Base-by-base conservation (phyloP, 53 echinoderm and acorn worm species). In the Luidia sarsii region DNA sequence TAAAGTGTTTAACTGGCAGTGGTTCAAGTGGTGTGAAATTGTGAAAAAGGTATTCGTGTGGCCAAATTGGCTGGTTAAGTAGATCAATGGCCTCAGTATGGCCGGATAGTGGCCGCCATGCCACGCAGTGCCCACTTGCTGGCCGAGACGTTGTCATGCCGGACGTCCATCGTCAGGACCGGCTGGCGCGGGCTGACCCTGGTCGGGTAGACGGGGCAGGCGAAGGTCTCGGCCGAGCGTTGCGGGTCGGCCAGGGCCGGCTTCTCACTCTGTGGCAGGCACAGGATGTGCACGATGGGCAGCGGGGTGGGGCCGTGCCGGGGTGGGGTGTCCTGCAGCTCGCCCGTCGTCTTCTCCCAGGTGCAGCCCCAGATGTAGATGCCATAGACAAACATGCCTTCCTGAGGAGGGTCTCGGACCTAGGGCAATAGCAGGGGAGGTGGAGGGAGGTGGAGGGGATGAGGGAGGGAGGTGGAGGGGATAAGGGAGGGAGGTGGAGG, bases 351-450 rank as follows among this genome's bases (percentile, higher is more conserved):
- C 71, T 97, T 97, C 87, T 97, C 97, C 97, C 97, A 97, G 1
- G 96, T 93, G 62, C 96, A 95, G 3, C 96, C 96, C 96, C 96
- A 95, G 60, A 95, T 90, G 90, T 95, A 95, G 81, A 95, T 82
- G 30, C 96, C 96, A 20, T 95, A 93, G 49, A 95, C 81, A 20
- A 95, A 95, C 96, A 95, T 95, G 0, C 96, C 96, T 48, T 95
- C 96, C 50, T 93, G 90, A 7, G 96, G 96, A 31, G 96, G 96
- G 68, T 95, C 96, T 33, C 96, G 84, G n/a, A 95, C 96, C 90
- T 84, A n/a, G n/a, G n/a, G n/a, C n/a, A n/a, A n/a, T n/a, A n/a
- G n/a, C n/a, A n/a, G n/a, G n/a, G n/a, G n/a, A n/a, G n/a, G n/a
- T n/a, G n/a, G n/a, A n/a, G n/a, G n/a, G n/a, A n/a, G n/a, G n/a